phyloP scores from a whole-genome alignment of 2,888 invertebrate genomes.

The Torymus aiolomorphi region DNA sequence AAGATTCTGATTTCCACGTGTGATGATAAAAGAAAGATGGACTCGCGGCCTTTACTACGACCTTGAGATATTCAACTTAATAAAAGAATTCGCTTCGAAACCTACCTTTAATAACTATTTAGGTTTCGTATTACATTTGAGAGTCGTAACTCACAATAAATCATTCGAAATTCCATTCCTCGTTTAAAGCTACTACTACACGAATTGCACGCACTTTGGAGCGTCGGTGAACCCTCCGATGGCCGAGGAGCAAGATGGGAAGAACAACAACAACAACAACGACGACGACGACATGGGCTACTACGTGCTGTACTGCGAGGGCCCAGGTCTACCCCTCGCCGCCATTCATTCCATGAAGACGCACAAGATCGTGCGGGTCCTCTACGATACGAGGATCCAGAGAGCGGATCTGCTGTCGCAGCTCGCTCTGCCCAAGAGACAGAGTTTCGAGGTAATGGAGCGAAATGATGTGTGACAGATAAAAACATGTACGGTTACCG shows the following conservation, averaged over 20 bases:
- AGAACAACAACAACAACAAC: background rate
- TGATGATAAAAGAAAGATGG: too few relatives aligned
- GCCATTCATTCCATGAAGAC: slow-evolving; percentile 86
- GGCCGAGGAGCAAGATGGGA: background rate
- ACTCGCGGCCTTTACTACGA: too few relatives aligned
- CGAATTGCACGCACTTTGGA: slow-evolving; percentile 91
- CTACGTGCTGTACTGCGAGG: slow-evolving; percentile 92
- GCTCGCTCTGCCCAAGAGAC: slow-evolving; percentile 88
- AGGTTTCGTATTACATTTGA: too few relatives aligned
- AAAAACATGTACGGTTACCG: too few relatives aligned
- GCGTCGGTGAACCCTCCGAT: slow-evolving; percentile 81
- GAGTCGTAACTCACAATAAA: background rate
- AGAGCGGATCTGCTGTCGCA: slow-evolving; percentile 83
- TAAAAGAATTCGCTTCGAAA: too few relatives aligned
- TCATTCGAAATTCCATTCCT: background rate
- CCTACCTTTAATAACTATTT: too few relatives aligned
- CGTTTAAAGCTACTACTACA: slow-evolving; percentile 79
- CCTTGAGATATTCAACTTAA: too few relatives aligned
- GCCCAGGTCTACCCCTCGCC: slow-evolving; percentile 92
- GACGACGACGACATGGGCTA: slow-evolving; percentile 66
- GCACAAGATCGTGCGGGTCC: slow-evolving; percentile 85
- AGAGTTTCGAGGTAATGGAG: slow-evolving; percentile 84
- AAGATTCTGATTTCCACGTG: too few relatives aligned
- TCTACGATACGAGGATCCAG: slow-evolving; percentile 83
- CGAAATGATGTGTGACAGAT: too few relatives aligned